Evolutionary conservation across 2,888 invertebrate species (phyloP), one percentile per base, ranked within the genome.

Genomic region (Cerceris rybyensis): DNA sequence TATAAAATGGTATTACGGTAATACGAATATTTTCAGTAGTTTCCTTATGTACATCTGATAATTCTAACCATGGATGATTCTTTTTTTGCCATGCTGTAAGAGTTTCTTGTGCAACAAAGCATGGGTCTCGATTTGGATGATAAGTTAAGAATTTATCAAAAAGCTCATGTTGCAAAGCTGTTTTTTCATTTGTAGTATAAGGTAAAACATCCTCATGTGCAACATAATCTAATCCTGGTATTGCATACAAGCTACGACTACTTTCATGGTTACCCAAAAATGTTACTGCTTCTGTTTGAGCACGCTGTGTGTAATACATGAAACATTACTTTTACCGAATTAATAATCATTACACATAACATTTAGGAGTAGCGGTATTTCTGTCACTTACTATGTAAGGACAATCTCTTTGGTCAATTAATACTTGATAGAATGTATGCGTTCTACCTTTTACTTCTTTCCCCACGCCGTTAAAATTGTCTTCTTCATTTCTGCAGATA

Each of bases 1-100:
- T 98, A 91, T 98, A 99, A 93, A 99, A 99, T 0, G 99, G 99
- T 92, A 98, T 99, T 70, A 99, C 99, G 11, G 99, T 99, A 50
- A 99, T 97, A 63, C 99, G 94, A 81, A 99, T 96, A 91, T 97
- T 96, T 93, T 99, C 98, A 0, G 99, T 99, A 0, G 98, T 98
- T 93, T 99, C 98, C 88, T 98, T 97, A 91, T 99, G 98, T 8
- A 99, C 99, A 93, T 98, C 98, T 46, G 98, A 98, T 75, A 99
- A 93, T 91, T 99, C 98, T 54, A 99, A 92, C 98, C 98, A 99
- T 0, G 98, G 98, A 92, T 98, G 98, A 93, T 99, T 98, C 92
- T 98, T 98, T 89, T 98, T 98, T 92, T 98, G 98, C 98, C 99
- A 99, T 0, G 98, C 97, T 86, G 96, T 95, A 2, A 99, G 93